Conservation (phyloP, 2,113 vertebrate genomes). For the Megaceryle torquata region DNA sequence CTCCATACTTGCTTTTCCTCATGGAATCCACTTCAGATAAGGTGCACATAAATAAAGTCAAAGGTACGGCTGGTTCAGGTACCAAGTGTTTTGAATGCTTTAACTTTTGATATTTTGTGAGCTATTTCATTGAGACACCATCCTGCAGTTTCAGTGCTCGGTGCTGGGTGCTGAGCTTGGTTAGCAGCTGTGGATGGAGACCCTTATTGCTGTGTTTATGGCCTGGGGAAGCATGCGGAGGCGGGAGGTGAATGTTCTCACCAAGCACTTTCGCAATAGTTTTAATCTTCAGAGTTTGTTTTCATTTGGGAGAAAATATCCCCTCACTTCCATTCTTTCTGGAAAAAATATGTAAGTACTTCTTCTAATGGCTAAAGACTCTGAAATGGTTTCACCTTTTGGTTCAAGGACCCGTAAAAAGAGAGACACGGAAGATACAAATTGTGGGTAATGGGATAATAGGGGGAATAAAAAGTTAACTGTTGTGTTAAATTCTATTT, state of each 20-base stretch:
- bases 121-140: background rate
- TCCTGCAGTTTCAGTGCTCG: accelerated
- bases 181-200: background rate
- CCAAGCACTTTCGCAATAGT: accelerated
- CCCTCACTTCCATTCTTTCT: background rate
- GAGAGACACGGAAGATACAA: background rate
- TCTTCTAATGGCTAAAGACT: background rate
- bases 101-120: background rate
- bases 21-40: background rate
- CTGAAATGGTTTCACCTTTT: background rate
- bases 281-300: background rate
- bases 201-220: accelerated
- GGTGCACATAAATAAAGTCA: background rate
- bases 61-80: accelerated
- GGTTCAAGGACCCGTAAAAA: background rate
- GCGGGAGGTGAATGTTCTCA: background rate
- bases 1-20: background rate
- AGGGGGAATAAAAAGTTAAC: background rate
- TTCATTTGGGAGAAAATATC: background rate
- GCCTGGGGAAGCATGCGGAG: accelerated
- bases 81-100: background rate
- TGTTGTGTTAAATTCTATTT: background rate
- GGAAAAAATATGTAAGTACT: background rate
- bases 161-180: background rate
- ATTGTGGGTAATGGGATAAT: background rate